phyloP scores from a whole-genome alignment of 2,113 vertebrate species.

The Ictalurus punctatus region DNA sequence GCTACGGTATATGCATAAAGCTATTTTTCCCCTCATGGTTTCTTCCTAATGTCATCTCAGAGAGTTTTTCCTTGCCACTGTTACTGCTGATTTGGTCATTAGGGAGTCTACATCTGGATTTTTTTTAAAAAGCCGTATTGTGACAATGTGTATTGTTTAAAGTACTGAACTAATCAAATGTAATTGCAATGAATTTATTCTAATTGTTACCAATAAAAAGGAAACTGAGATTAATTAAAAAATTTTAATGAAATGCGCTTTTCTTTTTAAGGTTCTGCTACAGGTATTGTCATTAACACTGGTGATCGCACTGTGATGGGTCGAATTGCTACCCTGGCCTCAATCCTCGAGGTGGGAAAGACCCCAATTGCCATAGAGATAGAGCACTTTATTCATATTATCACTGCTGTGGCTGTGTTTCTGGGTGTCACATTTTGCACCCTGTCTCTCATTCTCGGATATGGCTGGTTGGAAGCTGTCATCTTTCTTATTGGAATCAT shows the following conservation, averaged over 20 bases:
- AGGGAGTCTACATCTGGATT: neutral
- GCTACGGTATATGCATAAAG: neutral
- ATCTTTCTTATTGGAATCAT: conserved; percentile 98
- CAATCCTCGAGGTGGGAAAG: conserved; percentile 83
- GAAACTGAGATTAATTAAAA: neutral
- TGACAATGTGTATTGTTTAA: neutral
- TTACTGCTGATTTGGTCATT: neutral
- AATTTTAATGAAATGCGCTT: neutral
- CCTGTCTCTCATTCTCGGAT: conserved; percentile 91
- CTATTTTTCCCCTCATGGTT: neutral
- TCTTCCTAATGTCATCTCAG: neutral
- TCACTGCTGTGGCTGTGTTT: conserved; percentile 92
- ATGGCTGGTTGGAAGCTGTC: conserved; percentile 90
- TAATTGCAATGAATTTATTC: neutral
- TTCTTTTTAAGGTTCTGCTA: conserved; percentile 76
- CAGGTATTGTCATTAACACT: conserved; percentile 85
- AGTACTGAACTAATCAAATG: neutral
- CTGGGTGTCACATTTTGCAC: conserved; percentile 90
- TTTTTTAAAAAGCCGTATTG: too few species aligned
- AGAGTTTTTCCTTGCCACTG: neutral
- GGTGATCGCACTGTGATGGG: conserved; percentile 94
- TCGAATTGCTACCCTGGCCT: conserved; percentile 87
- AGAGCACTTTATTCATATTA: conserved; percentile 94
- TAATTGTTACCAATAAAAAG: neutral
- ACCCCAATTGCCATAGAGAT: conserved; percentile 92